Evolutionary conservation across 2,113 vertebrate species (phyloP), one percentile per base, ranked within the genome.

Genomic region (Glaucidium brasilianum): DNA sequence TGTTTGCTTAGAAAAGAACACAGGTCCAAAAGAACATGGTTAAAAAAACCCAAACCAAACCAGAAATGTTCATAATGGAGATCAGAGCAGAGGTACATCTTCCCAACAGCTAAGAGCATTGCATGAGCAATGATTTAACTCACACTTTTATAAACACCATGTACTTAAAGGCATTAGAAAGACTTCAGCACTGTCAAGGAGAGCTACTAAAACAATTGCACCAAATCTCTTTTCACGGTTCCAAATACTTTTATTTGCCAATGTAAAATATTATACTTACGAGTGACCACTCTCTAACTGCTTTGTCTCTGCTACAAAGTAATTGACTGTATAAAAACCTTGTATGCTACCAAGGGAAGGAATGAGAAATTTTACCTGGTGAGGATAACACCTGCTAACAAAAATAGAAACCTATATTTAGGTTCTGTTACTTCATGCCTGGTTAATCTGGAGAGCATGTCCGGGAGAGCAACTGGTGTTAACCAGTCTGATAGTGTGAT

Each of bases 401-500:
- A 85, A 95, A 97, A 95, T 89, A 96, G 95, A 92, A 95, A 59
- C 88, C 83, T 97, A 92, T 96, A 97, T 95, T 97, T 97, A 95
- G 82, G 23, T 73, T 95, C 41, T 80, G 76, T 92, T 96, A 89
- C 81, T 97, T 97, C 89, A 95, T 95, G 91, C 85, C 82, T 95
- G 37, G 73, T 88, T 97, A 97, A 97, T 97, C 97, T 92, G 79
- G 78, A 88, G 82, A 93, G 87, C 80, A 94, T 12, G 82, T 96
- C 95, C 91, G 91, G 87, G 88, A 95, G 87, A 97, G 92, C 94
- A 97, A 96, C 96, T 97, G 96, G 96, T 95, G 94, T 94, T 97
- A 97, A 96, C 94, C 86, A 97, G 96, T 77, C 85, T 94, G 94
- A 94, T 34, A 90, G 81, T 59, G 37, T 76, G 71, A 94, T 95